These are phyloP conservation scores for Amphilophus citrinellus DNA, from an alignment of 2,113 vertebrate species.

Conservation along the genomic window DNA sequence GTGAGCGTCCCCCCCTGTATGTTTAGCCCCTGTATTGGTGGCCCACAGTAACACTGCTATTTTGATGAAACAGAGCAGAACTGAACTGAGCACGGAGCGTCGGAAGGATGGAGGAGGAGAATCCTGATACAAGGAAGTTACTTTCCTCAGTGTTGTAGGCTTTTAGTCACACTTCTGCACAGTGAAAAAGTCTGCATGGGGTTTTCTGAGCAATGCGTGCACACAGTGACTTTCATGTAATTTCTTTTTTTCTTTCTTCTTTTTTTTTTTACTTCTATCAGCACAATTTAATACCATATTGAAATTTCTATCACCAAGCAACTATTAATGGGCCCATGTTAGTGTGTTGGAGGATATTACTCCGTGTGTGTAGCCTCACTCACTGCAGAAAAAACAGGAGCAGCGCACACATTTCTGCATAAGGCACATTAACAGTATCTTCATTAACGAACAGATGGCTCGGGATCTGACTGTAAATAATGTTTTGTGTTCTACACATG, in stretches of 20 bases:
- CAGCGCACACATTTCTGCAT: neutral
- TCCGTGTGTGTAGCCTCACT: rapidly evolving
- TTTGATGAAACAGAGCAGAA: neutral
- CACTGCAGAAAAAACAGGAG: neutral
- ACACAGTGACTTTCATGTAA: neutral
- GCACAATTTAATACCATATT: neutral
- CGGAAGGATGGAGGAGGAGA: neutral
- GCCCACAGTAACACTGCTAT: neutral
- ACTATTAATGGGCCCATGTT: neutral
- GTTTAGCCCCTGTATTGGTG: neutral
- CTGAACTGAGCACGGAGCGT: neutral
- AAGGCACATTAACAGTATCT: neutral
- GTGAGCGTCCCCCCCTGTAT: too few species aligned
- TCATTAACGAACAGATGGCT: neutral
- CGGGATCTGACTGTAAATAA: neutral
- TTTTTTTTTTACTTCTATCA: neutral
- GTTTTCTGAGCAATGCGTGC: neutral
- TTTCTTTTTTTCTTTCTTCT: neutral
- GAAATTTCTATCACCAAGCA: neutral
- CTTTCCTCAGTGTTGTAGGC: neutral
- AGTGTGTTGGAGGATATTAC: neutral
- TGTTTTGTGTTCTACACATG: neutral
- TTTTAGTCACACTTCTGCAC: neutral
- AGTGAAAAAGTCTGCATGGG: neutral
- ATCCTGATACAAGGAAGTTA: neutral